Evolutionary conservation across 2,888 invertebrate genomes (phyloP), one percentile per base, ranked within the genome.

Genomic region (Glyphotaelius pellucidus): DNA sequence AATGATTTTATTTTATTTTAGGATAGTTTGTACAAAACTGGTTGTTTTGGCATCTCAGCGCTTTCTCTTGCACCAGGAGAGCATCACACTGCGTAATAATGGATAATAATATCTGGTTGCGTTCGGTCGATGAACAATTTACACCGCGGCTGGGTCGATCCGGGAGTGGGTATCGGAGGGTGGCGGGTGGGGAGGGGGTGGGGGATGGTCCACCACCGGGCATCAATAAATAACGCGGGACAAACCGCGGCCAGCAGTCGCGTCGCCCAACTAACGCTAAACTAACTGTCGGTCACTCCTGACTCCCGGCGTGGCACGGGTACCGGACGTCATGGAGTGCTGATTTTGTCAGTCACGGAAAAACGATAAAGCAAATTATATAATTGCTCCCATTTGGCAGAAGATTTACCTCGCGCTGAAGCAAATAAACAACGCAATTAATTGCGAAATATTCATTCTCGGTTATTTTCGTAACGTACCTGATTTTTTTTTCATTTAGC

Each of bases 101-200:
- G 91, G 91, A 92, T 91, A 93, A 93, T 93, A 93, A 92, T 93
- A 93, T 93, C 92, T 93, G 93, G 93, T 92, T 92, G 92, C 92
- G 90, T 92, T 93, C 92, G 93, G 93, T 91, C 92, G 92, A 92
- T 93, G 93, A 92, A 92, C 92, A 93, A 93, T 93, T 93, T 93
- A 93, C 93, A 93, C 93, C 90, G 92, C 92, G 79, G 94, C 30
- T 83, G 25, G 85, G 95, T 95, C 89, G 47, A 87, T 93, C 93
- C 94, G 93, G 94, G 93, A 94, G 94, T 94, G 94, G 94, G 94
- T 95, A 96, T 96, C 35, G 91, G 91, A 14, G 47, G 80, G 35
- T 3, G 87, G 81, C 30, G 88, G 42, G n/a, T 1, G 47, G 88
- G 15, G 86, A 19, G 93, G 94, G 94, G 93, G 93, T 93, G 94